These are phyloP conservation scores for Drosophila parvula DNA, from an alignment of 1,140 invertebrate species.

Conservation along the genomic window DNA sequence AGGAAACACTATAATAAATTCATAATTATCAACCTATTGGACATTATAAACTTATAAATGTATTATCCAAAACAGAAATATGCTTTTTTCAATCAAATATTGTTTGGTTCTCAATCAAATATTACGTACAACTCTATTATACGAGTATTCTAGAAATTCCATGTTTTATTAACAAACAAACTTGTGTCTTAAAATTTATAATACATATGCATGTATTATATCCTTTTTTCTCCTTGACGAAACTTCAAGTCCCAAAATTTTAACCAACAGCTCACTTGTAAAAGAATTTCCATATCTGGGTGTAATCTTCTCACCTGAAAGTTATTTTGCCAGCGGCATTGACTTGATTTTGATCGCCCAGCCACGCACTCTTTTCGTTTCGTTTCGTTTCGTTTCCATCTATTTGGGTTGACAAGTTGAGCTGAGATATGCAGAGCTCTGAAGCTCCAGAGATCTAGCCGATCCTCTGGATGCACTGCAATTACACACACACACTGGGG, in stretches of 20 bases:
- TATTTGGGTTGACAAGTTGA: constrained; percentile 66
- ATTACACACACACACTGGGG: constrained; percentile 48
- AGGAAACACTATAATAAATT: no score
- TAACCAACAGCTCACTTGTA: not conserved
- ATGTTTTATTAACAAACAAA: no score
- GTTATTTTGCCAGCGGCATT: constrained; percentile 7
- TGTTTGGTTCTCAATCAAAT: no score
- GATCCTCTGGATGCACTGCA: constrained; percentile 36
- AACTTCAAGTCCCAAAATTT: not conserved
- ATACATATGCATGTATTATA: no score
- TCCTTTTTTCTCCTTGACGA: no score
- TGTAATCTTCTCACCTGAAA: constrained; percentile 22
- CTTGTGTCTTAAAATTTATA: no score
- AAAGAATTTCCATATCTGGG: not conserved
- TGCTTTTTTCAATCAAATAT: no score
- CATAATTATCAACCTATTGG: no score
- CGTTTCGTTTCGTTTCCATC: constrained; percentile 24
- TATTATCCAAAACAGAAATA: no score
- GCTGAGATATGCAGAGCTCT: constrained; percentile 7
- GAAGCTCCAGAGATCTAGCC: constrained; percentile 1
- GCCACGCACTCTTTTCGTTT: constrained; percentile 22
- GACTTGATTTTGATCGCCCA: constrained; percentile 33
- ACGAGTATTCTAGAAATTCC: no score
- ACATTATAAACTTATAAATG: no score
- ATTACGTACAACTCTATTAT: no score